phyloP scores from a whole-genome alignment of 2,888 invertebrate species.

The Geophilus truncorum region DNA sequence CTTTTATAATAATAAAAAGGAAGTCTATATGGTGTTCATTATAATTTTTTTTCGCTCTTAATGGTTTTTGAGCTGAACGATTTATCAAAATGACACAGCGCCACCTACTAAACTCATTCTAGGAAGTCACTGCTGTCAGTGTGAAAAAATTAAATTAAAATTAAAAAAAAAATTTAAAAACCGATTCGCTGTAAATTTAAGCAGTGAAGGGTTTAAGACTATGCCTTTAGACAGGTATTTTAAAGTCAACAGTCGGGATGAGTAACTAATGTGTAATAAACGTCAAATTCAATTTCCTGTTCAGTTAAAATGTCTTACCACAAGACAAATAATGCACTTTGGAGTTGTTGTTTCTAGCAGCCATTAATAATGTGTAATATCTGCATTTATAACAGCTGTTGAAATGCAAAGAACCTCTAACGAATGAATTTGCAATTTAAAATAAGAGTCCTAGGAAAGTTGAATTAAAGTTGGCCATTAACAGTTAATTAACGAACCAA shows the following conservation, averaged over 20 bases:
- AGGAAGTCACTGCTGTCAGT: background rate
- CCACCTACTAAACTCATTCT: constrained; percentile 18
- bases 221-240: background rate
- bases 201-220: background rate
- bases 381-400: background rate
- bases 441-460: background rate
- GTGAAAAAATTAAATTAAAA: background rate
- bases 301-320: too few relatives aligned
- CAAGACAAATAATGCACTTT: too few relatives aligned
- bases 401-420: background rate
- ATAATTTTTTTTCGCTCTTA: background rate
- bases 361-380: background rate
- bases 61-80: constrained; percentile 1
- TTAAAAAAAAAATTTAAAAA: background rate
- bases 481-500: background rate
- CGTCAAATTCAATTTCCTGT: too few relatives aligned
- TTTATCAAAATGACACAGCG: constrained; percentile 1
- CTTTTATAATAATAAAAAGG: background rate
- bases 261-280: too few relatives aligned
- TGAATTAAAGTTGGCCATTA: background rate
- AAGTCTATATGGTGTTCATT: background rate
- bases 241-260: too few relatives aligned
- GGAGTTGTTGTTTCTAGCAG: too few relatives aligned
- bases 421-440: background rate
- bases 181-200: background rate